Evolutionary conservation across 1,140 invertebrate species (phyloP).

Genomic region (Kradibia gibbosae): DNA sequence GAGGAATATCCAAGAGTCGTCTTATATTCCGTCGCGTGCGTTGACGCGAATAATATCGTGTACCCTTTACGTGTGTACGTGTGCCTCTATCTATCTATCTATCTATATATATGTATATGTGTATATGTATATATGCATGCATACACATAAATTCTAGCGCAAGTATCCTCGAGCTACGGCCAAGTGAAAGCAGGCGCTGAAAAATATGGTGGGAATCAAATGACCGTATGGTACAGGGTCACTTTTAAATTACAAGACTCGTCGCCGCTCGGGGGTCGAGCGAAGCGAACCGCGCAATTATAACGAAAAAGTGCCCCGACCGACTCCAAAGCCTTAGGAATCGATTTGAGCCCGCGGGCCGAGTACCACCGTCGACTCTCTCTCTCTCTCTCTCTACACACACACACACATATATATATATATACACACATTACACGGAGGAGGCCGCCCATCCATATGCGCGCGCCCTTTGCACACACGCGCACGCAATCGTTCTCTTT

Average conservation of each 20-base stretch:
- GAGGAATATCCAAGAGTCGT: background rate
- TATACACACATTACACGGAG: no score
- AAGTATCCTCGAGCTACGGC: background rate
- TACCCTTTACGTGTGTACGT: no score
- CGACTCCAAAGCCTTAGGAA: background rate
- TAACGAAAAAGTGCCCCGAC: background rate
- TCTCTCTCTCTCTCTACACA: no score
- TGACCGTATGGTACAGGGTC: background rate
- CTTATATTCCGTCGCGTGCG: background rate
- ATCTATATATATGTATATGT: no score
- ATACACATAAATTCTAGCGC: background rate
- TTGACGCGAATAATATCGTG: no score
- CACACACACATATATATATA: no score
- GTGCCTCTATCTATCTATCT: no score
- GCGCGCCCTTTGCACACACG: no score
- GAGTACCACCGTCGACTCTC: no score
- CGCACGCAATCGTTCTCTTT: no score
- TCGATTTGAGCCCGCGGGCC: background rate
- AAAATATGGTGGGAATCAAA: conserved; percentile 1
- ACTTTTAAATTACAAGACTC: background rate
- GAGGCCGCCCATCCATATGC: no score
- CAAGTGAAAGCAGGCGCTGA: background rate
- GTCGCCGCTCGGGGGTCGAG: background rate
- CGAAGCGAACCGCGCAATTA: background rate
- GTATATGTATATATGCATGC: no score